phyloP scores from a whole-genome alignment of 2,888 invertebrate genomes.

The Stenichneumon culpator region DNA sequence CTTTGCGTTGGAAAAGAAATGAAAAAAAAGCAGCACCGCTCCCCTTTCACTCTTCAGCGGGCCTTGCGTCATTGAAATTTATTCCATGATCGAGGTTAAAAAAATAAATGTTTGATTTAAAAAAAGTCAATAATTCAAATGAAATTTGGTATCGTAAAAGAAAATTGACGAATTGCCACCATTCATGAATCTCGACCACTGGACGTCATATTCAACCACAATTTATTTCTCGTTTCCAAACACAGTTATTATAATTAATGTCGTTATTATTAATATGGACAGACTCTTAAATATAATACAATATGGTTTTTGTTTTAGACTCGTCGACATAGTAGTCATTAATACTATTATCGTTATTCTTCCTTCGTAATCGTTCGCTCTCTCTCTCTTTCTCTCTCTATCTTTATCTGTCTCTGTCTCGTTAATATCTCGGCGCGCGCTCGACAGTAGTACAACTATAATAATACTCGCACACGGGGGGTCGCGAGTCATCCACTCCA shows the following conservation, averaged over 20 bases:
- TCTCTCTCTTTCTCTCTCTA: slow-evolving; percentile 41
- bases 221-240: slow-evolving; percentile 86
- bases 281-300: slow-evolving; percentile 85
- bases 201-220: slow-evolving; percentile 85
- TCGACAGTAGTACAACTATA: slow-evolving; percentile 62
- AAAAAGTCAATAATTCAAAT: slow-evolving; percentile 23
- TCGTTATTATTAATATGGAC: slow-evolving; percentile 85
- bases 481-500: slow-evolving; percentile 57
- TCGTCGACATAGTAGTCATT: slow-evolving; percentile 84
- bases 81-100: slow-evolving; percentile 17
- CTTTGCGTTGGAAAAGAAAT: slow-evolving; percentile 63
- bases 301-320: slow-evolving; percentile 83
- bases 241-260: slow-evolving; percentile 86
- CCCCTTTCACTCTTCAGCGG: slow-evolving; percentile 31
- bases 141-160: neutral
- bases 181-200: slow-evolving; percentile 66
- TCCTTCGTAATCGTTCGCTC: slow-evolving; percentile 75
- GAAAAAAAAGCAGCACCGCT: slow-evolving; percentile 39
- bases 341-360: slow-evolving; percentile 84
- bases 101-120: slow-evolving; percentile 24
- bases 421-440: slow-evolving; percentile 54
- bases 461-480: slow-evolving; percentile 61
- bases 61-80: slow-evolving; percentile 45
- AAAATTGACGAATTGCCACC: slow-evolving; percentile 23
- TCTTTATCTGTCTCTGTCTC: slow-evolving; percentile 43